These are phyloP conservation scores for Denticeps clupeoides DNA, from an alignment of 2,797 vertebrate genomes.

Conservation along the genomic window DNA sequence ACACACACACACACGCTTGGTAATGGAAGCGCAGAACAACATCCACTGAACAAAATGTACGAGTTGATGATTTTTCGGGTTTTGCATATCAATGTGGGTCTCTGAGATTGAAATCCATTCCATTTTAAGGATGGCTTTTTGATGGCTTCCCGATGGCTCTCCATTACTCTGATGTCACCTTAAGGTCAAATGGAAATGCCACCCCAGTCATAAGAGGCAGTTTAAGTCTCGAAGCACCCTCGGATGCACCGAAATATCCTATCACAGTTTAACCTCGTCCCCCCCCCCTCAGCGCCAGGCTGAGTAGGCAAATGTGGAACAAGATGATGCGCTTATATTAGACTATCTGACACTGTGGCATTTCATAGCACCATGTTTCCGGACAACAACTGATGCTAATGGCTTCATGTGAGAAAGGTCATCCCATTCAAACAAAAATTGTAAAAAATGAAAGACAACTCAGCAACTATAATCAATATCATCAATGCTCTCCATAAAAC, in stretches of 20 bases:
- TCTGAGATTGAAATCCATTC: conserved; percentile 51
- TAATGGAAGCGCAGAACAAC: too few species aligned
- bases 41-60: conserved; percentile 21
- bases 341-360: neutral
- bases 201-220: conserved; percentile 36
- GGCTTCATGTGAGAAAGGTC: conserved; percentile 1
- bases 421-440: too few species aligned
- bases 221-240: conserved; percentile 24
- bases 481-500: too few species aligned
- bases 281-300: neutral
- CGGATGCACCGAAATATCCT: conserved; percentile 25
- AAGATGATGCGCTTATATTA: conserved; percentile 1
- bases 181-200: conserved; percentile 61
- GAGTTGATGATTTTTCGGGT: conserved; percentile 29
- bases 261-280: conserved; percentile 20
- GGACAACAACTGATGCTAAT: conserved; percentile 3
- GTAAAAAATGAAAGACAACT: too few species aligned
- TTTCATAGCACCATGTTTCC: conserved; percentile 1
- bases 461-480: too few species aligned
- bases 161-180: conserved; percentile 52
- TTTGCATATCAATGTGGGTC: conserved; percentile 58
- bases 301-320: neutral
- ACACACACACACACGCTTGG: neutral
- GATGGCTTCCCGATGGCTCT: conserved; percentile 54
- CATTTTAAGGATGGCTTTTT: conserved; percentile 54